Percentiles rank a stretch among this genome's conserved stretches.
Evolutionary conservation across 1,140 invertebrate species (phyloP).

Genomic region (Calosoma granatense): DNA sequence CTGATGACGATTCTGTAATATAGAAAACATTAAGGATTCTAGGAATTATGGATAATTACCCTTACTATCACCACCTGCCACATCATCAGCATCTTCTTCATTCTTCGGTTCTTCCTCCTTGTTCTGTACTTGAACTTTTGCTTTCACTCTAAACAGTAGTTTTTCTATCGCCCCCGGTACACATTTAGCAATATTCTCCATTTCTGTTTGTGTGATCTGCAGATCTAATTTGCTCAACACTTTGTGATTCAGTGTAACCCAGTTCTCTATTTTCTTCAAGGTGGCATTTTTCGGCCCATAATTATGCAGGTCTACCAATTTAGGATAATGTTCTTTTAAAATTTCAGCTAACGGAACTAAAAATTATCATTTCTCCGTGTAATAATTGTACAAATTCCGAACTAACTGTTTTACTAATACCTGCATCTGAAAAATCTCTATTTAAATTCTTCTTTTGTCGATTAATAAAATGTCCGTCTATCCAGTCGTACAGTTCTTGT

Average conservation of each 20-base stretch:
- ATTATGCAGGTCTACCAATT: constrained; percentile 61
- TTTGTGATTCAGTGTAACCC: constrained; percentile 62
- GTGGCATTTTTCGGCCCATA: constrained; percentile 56
- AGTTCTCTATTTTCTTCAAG: constrained; percentile 60
- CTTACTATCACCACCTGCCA: constrained; percentile 23
- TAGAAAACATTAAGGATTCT: too few species aligned
- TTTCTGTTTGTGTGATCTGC: constrained; percentile 43
- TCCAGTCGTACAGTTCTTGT: constrained; percentile 47
- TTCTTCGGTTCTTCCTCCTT: constrained; percentile 26
- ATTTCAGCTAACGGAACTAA: constrained; percentile 61
- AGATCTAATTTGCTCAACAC: constrained; percentile 53
- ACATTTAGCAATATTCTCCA: constrained; percentile 49
- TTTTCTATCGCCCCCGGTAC: constrained; percentile 52
- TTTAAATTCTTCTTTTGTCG: constrained; percentile 54
- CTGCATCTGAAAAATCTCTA: constrained; percentile 62
- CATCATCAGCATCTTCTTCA: constrained; percentile 19
- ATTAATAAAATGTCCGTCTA: constrained; percentile 52
- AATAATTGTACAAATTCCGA: constrained; percentile 17
- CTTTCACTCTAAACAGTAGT: constrained; percentile 42
- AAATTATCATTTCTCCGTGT: too few species aligned
- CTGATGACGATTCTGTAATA: too few species aligned
- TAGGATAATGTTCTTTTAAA: constrained; percentile 57
- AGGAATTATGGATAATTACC: too few species aligned
- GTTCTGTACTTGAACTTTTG: constrained; percentile 38
- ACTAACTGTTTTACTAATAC: constrained; percentile 37